Percentiles rank a stretch among this genome's conserved stretches.
These are phyloP conservation scores for Gallinago stenura DNA, from an alignment of 2,797 vertebrate species.

Conservation along the genomic window DNA sequence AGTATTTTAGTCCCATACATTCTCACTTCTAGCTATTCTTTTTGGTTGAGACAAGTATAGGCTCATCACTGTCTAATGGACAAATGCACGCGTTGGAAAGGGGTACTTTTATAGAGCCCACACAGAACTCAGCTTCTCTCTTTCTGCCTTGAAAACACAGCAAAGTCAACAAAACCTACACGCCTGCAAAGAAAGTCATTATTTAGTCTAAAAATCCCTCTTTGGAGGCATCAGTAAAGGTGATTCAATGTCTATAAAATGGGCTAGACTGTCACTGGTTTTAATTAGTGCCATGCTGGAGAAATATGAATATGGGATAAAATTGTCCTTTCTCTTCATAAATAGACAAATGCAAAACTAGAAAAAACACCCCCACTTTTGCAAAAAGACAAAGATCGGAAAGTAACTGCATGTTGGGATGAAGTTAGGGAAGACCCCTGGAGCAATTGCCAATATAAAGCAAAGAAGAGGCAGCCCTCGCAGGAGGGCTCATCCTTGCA, in stretches of 20 bases:
- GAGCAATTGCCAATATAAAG: neutral
- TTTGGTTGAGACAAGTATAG: neutral
- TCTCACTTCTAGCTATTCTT: neutral
- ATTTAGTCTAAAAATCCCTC: neutral
- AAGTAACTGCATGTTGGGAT: neutral
- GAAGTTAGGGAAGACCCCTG: neutral
- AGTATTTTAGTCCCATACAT: neutral
- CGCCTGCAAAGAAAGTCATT: neutral
- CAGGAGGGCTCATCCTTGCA: neutral
- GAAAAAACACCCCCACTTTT: neutral
- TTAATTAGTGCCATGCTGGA: neutral
- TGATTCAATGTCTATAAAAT: neutral
- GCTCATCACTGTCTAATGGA: neutral
- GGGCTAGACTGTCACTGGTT: neutral
- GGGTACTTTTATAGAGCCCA: neutral
- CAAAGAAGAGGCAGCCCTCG: neutral
- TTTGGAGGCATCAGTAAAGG: neutral
- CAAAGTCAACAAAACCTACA: neutral
- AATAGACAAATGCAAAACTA: neutral
- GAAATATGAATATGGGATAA: neutral
- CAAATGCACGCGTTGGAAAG: neutral
- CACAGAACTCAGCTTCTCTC: neutral
- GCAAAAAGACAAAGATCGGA: neutral
- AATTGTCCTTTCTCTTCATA: neutral
- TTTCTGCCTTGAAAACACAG: neutral